Evolutionary conservation across 2,113 vertebrate species (phyloP), one percentile per base, ranked within the genome.

Genomic region (Grantiella picta): DNA sequence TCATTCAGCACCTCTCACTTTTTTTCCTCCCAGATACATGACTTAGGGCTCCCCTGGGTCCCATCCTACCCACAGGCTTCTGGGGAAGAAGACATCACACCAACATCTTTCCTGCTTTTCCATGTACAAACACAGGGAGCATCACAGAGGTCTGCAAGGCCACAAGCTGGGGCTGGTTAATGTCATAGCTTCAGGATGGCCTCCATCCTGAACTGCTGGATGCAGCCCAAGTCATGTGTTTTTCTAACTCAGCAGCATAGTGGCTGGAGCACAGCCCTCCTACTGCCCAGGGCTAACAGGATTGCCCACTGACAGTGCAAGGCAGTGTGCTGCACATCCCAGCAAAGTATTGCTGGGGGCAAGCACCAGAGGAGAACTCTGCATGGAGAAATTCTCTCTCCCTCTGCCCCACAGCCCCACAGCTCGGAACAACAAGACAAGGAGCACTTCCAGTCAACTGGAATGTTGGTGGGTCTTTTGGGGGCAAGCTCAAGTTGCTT

Each of bases 111-210:
- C 16, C 36, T 45, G 12, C 79, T 77, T 54, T 81, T 76, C 50
- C 60, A 73, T 2, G 0, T 10, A 14, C 0, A 0, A 70, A 38
- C n/a, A 57, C 3, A 0, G 15, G 33, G 59, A 77, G 16, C 7
- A 4, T 16, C 3, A 1, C 28, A 54, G 22, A 38, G 33, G 5
- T 68, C 33, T 86, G 44, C 33, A 35, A 79, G 40, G 42, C 57
- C 63, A 66, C 28, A 13, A 24, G 21, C 33, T 1, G 0, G 29
- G n/a, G 45, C 27, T 42, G 27, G 14, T 31, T 61, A 56, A 65
- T 4, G 1, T 8, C 3, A 1, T 27, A 21, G 54, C 24, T n/a
- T 38, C 38, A 38, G 23, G 66, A 52, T 10, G 33, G 23, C 7
- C 65, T 78, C 40, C 31, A 56, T 17, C 23, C 45, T 42, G 40